phyloP scores from a whole-genome alignment of 2,113 vertebrate species.

The Eleginops maclovinus region DNA sequence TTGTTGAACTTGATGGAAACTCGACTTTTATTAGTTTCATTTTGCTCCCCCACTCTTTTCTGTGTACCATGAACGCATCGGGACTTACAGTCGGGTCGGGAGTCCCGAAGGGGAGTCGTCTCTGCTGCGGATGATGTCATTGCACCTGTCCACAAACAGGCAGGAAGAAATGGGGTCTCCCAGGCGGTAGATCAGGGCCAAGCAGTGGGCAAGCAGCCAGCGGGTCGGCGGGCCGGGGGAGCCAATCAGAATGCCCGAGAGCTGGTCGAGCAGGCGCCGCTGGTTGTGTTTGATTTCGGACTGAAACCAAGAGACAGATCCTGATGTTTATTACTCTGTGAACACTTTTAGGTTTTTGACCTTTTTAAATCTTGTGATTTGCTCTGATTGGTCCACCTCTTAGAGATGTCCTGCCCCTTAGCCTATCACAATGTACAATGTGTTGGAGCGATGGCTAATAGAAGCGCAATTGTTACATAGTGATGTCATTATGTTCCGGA shows the following conservation, averaged over 20 bases:
- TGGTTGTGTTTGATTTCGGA: constrained; percentile 90
- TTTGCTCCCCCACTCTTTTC: background rate
- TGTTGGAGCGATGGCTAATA: too few relatives aligned
- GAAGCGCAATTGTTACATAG: too few relatives aligned
- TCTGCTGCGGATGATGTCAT: constrained; percentile 94
- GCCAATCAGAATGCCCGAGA: constrained; percentile 86
- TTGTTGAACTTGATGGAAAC: too few relatives aligned
- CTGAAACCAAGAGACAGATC: constrained; percentile 67
- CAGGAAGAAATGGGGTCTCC: constrained; percentile 90
- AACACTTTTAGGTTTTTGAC: background rate
- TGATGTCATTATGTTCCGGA: too few relatives aligned
- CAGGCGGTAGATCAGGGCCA: constrained; percentile 88
- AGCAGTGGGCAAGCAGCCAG: constrained; percentile 89
- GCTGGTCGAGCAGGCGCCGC: constrained; percentile 89
- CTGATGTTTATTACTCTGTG: background rate
- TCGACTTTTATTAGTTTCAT: too few relatives aligned
- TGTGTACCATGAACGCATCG: rapidly evolving
- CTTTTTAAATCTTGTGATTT: too few relatives aligned
- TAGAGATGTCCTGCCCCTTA: too few relatives aligned
- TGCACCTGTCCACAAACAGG: constrained; percentile 92
- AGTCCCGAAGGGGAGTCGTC: constrained; percentile 96
- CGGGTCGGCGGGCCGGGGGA: constrained; percentile 93
- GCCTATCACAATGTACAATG: too few relatives aligned
- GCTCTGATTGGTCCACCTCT: too few relatives aligned
- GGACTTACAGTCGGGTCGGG: constrained; percentile 92